Percentiles rank a stretch among this genome's conserved stretches.
Conservation (phyloP, 2,888 invertebrate species). For the Hypena proboscidalis region DNA sequence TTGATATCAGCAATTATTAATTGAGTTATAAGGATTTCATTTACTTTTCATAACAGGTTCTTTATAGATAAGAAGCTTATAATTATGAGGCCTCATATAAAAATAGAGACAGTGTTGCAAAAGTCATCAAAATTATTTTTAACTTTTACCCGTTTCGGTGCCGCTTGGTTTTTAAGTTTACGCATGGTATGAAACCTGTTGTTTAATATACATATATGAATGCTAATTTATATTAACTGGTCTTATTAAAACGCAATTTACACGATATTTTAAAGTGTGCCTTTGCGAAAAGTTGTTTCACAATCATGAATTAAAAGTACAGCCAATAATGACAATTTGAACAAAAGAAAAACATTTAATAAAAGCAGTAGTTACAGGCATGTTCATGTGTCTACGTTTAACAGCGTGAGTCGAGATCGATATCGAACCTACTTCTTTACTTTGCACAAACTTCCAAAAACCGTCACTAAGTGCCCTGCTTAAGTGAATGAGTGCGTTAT, state of each 20-base stretch:
- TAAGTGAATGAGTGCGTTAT: slow-evolving; percentile 10
- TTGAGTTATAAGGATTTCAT: no score
- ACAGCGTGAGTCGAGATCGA: slow-evolving; percentile 62
- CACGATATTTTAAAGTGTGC: neutral
- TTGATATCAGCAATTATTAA: no score
- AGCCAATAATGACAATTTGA: slow-evolving; percentile 39
- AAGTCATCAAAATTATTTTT: no score
- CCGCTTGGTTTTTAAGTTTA: no score
- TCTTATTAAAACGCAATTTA: neutral
- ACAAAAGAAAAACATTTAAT: slow-evolving; percentile 47
- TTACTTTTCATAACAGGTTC: no score
- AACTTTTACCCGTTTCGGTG: no score
- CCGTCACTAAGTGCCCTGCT: slow-evolving; percentile 4
- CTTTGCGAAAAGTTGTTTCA: slow-evolving; percentile 6
- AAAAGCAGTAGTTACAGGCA: slow-evolving; percentile 63
- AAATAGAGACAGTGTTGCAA: no score
- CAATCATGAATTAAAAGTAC: slow-evolving; percentile 36
- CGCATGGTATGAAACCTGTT: no score
- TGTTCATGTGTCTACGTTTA: slow-evolving; percentile 62
- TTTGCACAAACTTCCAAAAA: slow-evolving; percentile 38
- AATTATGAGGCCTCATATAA: no score
- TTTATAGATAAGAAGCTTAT: no score
- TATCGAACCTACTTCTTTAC: slow-evolving; percentile 65
- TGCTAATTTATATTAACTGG: neutral
- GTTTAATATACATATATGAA: no score